Evolutionary conservation across 2,888 invertebrate genomes (phyloP), one percentile per base, ranked within the genome.

Genomic region (Polydesmus complanatus): DNA sequence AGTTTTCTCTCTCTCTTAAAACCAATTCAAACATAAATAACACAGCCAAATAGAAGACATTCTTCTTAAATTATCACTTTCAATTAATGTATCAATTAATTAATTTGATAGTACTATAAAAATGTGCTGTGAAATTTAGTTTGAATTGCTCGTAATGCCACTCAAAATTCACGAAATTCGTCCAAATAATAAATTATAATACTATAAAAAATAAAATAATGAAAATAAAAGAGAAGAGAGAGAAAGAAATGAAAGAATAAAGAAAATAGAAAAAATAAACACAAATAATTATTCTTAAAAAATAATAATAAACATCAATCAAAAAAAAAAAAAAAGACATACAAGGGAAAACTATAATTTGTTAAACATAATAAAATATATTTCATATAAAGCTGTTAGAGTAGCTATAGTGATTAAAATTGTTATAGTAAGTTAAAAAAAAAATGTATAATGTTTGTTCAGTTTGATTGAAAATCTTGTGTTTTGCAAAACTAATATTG

Each of bases 251-350:
- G 37, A 37, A 5, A 37, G 37, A 37, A 37, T 21, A 11, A 19
- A 11, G 5, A 52, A 54, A 73, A 66, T 37, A 37, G 14, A 37
- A 37, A 37, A 37, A 37, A 37, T 37, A 37, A 37, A 8, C 14
- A 37, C 5, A 14, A 37, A 37, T 8, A 5, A 37, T 5, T 8
- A 37, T 37, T 8, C 37, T 8, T 37, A 37, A 8, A 37, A 5
- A 37, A 14, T 37, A 37, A 37, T 37, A 37, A 37, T 37, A 8
- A 5, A 37, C 37, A 37, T 37, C 37, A 37, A 14, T 37, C 14
- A 37, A 14, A 37, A 8, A 37, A 37, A 37, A 37, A 37, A 8
- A 37, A 37, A 5, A 5, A 5, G 8, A 37, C 14, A 8, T 14
- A 37, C 37, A 37, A 37, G 14, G 14, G 37, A 5, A 14, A 37